Conservation (phyloP, 2,113 vertebrate species). For the Centrocercus urophasianus region DNA sequence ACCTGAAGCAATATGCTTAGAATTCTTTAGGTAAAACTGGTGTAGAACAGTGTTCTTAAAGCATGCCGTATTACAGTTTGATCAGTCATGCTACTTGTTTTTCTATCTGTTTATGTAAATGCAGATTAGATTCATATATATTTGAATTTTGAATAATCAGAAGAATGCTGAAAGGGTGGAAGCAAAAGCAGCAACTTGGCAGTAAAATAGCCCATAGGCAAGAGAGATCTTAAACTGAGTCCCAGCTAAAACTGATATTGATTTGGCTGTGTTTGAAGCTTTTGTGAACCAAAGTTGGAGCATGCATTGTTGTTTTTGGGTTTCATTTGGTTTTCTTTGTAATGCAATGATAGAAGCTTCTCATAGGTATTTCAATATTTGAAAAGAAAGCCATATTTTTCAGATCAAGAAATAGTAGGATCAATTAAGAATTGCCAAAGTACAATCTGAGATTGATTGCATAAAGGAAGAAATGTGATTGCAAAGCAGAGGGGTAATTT, state of each 20-base stretch:
- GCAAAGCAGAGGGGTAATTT: background rate
- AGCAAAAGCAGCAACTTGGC: constrained; percentile 59
- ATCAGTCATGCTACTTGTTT: background rate
- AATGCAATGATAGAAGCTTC: constrained; percentile 30
- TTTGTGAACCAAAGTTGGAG: constrained; percentile 31
- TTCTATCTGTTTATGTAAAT: background rate
- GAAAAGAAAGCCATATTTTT: constrained; percentile 19
- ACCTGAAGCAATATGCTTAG: background rate
- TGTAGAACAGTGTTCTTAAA: background rate
- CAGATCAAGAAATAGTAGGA: constrained; percentile 18
- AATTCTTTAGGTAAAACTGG: background rate
- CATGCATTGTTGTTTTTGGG: constrained; percentile 23
- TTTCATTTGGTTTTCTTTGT: constrained; percentile 37
- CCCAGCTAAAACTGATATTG: constrained; percentile 64
- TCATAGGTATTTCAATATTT: constrained; percentile 34
- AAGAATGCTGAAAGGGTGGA: constrained; percentile 52
- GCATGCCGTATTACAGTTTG: background rate
- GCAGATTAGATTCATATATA: background rate
- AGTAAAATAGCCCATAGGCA: constrained; percentile 63
- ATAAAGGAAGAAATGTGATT: background rate
- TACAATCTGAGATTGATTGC: background rate
- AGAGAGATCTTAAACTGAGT: constrained; percentile 58
- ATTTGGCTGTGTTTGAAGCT: constrained; percentile 53
- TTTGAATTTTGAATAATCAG: constrained; percentile 35
- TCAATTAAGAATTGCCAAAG: background rate